Conservation (phyloP, 1,140 invertebrate genomes). For the Drosophila saltans region DNA sequence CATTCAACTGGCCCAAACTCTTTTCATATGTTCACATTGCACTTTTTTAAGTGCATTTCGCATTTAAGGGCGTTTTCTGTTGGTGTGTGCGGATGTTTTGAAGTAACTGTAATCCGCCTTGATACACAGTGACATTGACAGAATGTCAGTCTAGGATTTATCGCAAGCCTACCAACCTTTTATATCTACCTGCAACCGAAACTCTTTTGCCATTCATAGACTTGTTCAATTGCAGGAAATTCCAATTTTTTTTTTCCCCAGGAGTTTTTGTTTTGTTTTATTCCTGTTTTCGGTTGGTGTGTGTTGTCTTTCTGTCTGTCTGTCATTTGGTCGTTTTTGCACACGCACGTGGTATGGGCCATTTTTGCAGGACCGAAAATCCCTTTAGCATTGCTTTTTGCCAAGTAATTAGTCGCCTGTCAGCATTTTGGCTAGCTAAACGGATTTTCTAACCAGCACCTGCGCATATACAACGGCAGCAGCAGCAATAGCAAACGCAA, state of each 20-base stretch:
- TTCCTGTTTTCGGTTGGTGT: conserved; percentile 22
- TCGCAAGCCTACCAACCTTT: conserved; percentile 1
- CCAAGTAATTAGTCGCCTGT: conserved; percentile 65
- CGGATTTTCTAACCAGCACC: conserved; percentile 53
- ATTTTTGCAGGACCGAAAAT: conserved; percentile 45
- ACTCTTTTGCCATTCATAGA: conserved; percentile 4
- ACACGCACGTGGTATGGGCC: conserved; percentile 10
- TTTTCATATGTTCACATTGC: conserved; percentile 12
- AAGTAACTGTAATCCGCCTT: conserved; percentile 14
- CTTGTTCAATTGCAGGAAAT: conserved; percentile 12
- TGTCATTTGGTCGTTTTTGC: conserved; percentile 22
- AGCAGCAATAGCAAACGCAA: not conserved
- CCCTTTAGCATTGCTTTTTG: conserved; percentile 48
- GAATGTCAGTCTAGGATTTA: conserved; percentile 51
- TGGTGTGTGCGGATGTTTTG: conserved; percentile 7
- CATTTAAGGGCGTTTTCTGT: conserved; percentile 19
- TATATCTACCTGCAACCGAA: conserved; percentile 34
- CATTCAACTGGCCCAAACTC: not conserved
- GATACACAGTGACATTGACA: conserved; percentile 51
- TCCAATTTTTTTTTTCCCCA: not conserved
- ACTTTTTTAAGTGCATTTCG: conserved; percentile 19
- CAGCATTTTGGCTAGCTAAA: conserved; percentile 52
- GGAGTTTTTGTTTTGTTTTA: not conserved
- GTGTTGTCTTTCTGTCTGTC: not conserved
- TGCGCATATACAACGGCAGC: conserved; percentile 34